These are phyloP conservation scores for Argyresthia albistria DNA, from an alignment of 2,888 invertebrate genomes.

Conservation along the genomic window DNA sequence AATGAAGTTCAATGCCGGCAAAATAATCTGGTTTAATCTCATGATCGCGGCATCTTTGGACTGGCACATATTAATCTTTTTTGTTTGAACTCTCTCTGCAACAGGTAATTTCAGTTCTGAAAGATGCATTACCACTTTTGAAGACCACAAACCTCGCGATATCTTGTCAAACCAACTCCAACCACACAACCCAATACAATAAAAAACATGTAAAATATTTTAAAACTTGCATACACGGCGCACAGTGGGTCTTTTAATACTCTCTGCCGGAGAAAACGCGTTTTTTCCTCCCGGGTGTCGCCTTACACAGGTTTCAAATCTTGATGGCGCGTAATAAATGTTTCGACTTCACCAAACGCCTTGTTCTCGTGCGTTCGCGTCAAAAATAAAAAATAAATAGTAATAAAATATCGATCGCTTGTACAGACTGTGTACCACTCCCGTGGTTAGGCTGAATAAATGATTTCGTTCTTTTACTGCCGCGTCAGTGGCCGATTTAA, in stretches of 20 bases:
- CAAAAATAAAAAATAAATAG: neutral
- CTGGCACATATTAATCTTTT: too few species aligned
- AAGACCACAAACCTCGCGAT: too few species aligned
- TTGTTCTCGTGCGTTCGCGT: conserved; percentile 8
- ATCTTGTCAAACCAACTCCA: too few species aligned
- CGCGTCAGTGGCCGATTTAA: conserved; percentile 2
- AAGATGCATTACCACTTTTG: too few species aligned
- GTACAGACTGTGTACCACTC: neutral
- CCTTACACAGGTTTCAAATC: conserved; percentile 55
- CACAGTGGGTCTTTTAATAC: neutral
- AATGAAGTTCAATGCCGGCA: too few species aligned
- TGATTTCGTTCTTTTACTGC: neutral
- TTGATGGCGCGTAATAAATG: conserved; percentile 64
- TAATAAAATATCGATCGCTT: neutral
- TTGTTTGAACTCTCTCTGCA: too few species aligned
- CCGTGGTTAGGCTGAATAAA: neutral
- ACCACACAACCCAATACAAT: too few species aligned
- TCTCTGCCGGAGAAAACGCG: neutral
- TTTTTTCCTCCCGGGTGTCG: conserved; percentile 35
- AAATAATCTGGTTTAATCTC: too few species aligned
- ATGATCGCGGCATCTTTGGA: too few species aligned
- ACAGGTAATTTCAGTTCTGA: too few species aligned
- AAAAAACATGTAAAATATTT: too few species aligned
- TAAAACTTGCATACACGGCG: neutral
- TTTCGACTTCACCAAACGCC: conserved; percentile 47